These are phyloP conservation scores for Odiellus spinosus DNA, from an alignment of 2,888 invertebrate species.

Conservation along the genomic window DNA sequence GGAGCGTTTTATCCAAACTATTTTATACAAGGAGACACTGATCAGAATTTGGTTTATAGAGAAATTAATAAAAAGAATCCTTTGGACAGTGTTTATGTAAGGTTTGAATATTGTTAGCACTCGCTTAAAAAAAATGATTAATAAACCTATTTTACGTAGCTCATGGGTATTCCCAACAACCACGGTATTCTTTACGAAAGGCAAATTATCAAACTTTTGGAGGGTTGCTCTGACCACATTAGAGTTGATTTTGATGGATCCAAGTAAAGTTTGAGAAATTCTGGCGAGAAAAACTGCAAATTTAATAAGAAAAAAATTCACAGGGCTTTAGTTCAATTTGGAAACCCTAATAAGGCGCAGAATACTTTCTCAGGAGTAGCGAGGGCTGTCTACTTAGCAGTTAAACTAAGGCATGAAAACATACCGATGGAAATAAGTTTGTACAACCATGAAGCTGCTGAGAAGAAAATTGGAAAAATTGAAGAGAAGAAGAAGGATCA, in stretches of 20 bases:
- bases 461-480: too few species aligned
- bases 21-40: constrained; percentile 46
- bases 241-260: constrained; percentile 39
- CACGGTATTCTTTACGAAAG: constrained; percentile 27
- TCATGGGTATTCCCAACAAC: constrained; percentile 29
- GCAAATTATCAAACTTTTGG: constrained; percentile 13
- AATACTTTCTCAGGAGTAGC: not conserved
- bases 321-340: constrained; percentile 16
- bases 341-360: constrained; percentile 10
- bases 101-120: constrained; percentile 8
- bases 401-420: constrained; percentile 26
- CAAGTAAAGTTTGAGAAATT: constrained; percentile 4
- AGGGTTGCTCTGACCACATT: constrained; percentile 1
- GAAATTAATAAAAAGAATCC: constrained; percentile 57
- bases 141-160: constrained; percentile 20
- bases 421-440: not conserved
- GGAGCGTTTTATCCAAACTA: constrained; percentile 90
- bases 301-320: not conserved
- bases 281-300: not conserved
- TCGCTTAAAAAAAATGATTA: too few species aligned
- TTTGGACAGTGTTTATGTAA: constrained; percentile 50
- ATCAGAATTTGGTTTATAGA: constrained; percentile 49
- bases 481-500: too few species aligned
- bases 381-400: constrained; percentile 27
- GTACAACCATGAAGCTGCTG: constrained; percentile 3